Evolutionary conservation across 2,888 invertebrate species (phyloP).

Genomic region (Atherix ibis): DNA sequence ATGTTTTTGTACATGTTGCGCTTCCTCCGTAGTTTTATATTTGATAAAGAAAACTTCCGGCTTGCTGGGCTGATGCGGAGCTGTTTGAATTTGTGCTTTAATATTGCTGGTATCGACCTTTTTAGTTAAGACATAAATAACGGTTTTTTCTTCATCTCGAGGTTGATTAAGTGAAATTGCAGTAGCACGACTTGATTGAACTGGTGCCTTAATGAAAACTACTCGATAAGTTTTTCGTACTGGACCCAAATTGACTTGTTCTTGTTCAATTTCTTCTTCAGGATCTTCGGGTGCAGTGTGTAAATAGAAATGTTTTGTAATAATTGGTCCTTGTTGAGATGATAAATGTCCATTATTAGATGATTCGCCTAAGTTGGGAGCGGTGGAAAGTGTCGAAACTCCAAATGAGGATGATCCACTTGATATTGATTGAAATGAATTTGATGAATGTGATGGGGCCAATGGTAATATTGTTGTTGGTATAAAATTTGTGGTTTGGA

Average conservation of each 20-base stretch:
- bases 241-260: slow-evolving; percentile 7
- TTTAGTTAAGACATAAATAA: slow-evolving; percentile 12
- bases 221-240: slow-evolving; percentile 11
- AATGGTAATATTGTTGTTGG: too few relatives aligned
- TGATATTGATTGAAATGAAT: too few relatives aligned
- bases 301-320: slow-evolving; percentile 14
- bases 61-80: slow-evolving; percentile 9
- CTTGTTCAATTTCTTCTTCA: slow-evolving; percentile 10
- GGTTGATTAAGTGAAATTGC: background rate
- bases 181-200: background rate
- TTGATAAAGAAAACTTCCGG: slow-evolving; percentile 12
- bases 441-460: too few relatives aligned
- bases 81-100: slow-evolving; percentile 1
- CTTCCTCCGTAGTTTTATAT: slow-evolving; percentile 10
- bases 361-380: too few relatives aligned
- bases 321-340: too few relatives aligned
- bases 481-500: too few relatives aligned
- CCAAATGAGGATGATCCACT: too few relatives aligned
- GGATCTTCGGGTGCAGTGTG: slow-evolving; percentile 14
- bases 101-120: slow-evolving; percentile 7
- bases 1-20: slow-evolving; percentile 6
- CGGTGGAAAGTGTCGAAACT: too few relatives aligned
- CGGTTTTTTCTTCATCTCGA: slow-evolving; percentile 11
- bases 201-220: slow-evolving; percentile 13
- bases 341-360: too few relatives aligned